These are phyloP conservation scores for Mola mola DNA, from an alignment of 2,113 vertebrate genomes.

Conservation along the genomic window DNA sequence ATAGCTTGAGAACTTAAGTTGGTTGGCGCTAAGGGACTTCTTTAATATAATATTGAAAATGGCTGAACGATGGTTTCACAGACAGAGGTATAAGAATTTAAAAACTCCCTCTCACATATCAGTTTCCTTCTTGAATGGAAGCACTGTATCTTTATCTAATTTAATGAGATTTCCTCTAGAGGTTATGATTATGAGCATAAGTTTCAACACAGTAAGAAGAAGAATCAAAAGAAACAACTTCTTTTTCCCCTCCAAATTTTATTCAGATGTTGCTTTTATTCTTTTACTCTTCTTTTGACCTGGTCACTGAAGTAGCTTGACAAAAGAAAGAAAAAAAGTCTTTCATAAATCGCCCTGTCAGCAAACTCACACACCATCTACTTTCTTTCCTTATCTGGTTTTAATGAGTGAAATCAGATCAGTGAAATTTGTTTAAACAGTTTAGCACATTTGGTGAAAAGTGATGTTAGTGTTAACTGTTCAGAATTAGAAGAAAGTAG, in stretches of 20 bases:
- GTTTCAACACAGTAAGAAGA: background rate
- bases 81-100: background rate
- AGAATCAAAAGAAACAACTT: slow-evolving; percentile 3
- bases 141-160: background rate
- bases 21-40: slow-evolving; percentile 7
- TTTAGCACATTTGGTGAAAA: too few species aligned
- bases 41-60: background rate
- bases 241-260: background rate
- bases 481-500: too few species aligned
- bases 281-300: background rate
- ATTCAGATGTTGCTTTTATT: slow-evolving; percentile 31
- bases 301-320: background rate
- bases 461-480: too few species aligned
- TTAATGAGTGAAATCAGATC: too few species aligned
- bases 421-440: too few species aligned
- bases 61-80: slow-evolving; percentile 1
- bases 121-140: background rate
- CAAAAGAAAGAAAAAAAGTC: slow-evolving; percentile 2
- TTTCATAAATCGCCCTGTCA: background rate
- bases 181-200: slow-evolving; percentile 11
- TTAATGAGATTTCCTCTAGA: slow-evolving; percentile 13
- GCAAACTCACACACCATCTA: slow-evolving; percentile 1
- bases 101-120: background rate
- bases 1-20: slow-evolving; percentile 7
- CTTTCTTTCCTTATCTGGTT: too few species aligned